These are phyloP conservation scores for Umimayanthus chanpuru DNA, from an alignment of 92 coral and sea anemone species.

Conservation along the genomic window DNA sequence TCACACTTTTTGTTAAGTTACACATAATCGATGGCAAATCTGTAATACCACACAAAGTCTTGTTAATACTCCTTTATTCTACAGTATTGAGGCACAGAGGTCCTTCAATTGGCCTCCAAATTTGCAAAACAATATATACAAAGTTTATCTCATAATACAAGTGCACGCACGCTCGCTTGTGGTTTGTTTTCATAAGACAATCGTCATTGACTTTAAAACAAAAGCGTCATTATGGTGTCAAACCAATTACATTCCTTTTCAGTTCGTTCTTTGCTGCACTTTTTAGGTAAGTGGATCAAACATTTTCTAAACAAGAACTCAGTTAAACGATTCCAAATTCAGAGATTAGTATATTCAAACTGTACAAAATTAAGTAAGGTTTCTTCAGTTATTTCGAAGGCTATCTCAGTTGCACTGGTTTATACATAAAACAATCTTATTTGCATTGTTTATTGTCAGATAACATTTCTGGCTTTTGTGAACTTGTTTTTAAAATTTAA, in stretches of 20 bases:
- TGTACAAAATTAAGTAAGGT: neutral
- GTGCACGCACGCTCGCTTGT: constrained; percentile 26
- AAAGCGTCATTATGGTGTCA: neutral
- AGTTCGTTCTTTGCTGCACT: neutral
- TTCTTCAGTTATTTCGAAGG: neutral
- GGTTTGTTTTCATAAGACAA: neutral
- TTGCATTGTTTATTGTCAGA: neutral
- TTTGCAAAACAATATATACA: constrained; percentile 35
- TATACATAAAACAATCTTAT: neutral
- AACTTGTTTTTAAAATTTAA: constrained; percentile 32
- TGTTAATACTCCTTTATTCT: neutral
- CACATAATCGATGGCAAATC: neutral
- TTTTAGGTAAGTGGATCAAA: neutral
- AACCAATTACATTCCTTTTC: constrained; percentile 6
- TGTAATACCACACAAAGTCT: neutral
- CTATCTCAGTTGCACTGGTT: neutral
- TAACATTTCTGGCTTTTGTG: neutral
- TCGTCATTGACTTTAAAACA: neutral
- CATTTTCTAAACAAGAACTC: neutral
- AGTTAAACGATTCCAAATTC: neutral
- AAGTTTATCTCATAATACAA: neutral
- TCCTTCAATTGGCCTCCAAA: constrained; percentile 8
- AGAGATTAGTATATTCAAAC: neutral
- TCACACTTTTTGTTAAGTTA: neutral
- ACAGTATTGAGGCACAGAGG: neutral